phyloP scores from a whole-genome alignment of 2,113 vertebrate species.

The Cettia cetti region DNA sequence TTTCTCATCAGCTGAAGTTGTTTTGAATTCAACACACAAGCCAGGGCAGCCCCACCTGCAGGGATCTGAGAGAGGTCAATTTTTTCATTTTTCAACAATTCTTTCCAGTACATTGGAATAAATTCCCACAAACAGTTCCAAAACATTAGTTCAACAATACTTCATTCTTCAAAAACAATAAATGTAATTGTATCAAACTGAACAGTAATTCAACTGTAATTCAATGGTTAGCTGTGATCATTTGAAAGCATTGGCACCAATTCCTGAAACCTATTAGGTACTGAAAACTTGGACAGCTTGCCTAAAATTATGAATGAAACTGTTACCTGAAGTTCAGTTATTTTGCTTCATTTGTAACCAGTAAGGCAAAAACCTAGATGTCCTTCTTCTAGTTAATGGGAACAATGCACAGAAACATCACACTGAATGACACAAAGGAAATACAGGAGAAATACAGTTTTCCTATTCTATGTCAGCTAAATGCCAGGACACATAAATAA shows the following conservation, averaged over 20 bases:
- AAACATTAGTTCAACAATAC: neutral
- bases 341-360: neutral
- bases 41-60: neutral
- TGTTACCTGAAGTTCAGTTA: neutral
- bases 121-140: neutral
- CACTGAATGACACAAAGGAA: neutral
- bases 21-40: neutral
- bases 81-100: neutral
- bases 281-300: neutral
- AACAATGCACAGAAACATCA: neutral
- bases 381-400: neutral
- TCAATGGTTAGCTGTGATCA: neutral
- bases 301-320: neutral
- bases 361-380: neutral
- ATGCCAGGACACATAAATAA: neutral
- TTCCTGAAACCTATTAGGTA: neutral
- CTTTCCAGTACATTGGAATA: neutral
- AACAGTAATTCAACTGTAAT: neutral
- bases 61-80: neutral
- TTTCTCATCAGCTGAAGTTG: neutral
- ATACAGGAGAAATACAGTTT: neutral
- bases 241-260: neutral
- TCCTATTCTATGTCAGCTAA: neutral
- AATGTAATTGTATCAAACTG: neutral
- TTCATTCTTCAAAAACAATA: neutral